A percentile compares a stretch with the other conserved stretches of the same genome.
Conservation (phyloP, 2,888 invertebrate species). For the Itoplectis maculator region DNA sequence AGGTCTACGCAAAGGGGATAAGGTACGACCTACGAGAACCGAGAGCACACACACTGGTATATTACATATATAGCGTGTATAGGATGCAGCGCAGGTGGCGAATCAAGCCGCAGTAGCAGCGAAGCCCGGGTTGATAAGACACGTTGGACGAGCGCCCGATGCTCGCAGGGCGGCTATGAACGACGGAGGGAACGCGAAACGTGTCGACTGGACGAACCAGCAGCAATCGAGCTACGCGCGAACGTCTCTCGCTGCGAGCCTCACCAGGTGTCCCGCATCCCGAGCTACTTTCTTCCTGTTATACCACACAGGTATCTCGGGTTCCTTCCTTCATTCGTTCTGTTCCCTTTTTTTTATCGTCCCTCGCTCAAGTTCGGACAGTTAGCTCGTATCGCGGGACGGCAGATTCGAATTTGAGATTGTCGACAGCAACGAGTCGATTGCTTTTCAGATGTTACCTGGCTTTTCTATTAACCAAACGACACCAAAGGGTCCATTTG, state of each 20-base stretch:
- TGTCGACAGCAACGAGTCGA: constrained; percentile 56
- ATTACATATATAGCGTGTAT: neutral
- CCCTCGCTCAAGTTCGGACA: constrained; percentile 47
- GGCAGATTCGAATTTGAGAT: too few relatives aligned
- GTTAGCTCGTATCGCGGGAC: constrained; percentile 48
- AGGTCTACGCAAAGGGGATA: constrained; percentile 39
- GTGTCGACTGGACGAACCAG: constrained; percentile 56
- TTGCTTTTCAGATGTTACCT: constrained; percentile 18
- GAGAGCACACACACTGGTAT: constrained; percentile 42
- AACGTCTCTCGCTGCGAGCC: constrained; percentile 50
- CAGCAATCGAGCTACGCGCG: constrained; percentile 52
- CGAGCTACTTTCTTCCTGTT: constrained; percentile 59
- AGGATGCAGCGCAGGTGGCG: constrained; percentile 55
- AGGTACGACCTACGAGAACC: constrained; percentile 39
- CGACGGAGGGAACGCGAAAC: constrained; percentile 57
- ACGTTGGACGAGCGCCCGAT: constrained; percentile 65
- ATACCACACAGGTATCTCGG: constrained; percentile 37
- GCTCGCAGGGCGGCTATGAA: constrained; percentile 35
- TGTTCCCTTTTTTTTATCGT: constrained; percentile 32
- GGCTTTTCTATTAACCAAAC: too few relatives aligned
- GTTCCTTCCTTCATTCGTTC: constrained; percentile 19
- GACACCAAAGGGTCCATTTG: too few relatives aligned
- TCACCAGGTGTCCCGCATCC: constrained; percentile 62
- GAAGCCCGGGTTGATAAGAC: constrained; percentile 68
- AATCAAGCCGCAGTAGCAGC: constrained; percentile 59